These are phyloP conservation scores for Lepidurus couesii DNA, from an alignment of 1,140 invertebrate species.

Conservation along the genomic window DNA sequence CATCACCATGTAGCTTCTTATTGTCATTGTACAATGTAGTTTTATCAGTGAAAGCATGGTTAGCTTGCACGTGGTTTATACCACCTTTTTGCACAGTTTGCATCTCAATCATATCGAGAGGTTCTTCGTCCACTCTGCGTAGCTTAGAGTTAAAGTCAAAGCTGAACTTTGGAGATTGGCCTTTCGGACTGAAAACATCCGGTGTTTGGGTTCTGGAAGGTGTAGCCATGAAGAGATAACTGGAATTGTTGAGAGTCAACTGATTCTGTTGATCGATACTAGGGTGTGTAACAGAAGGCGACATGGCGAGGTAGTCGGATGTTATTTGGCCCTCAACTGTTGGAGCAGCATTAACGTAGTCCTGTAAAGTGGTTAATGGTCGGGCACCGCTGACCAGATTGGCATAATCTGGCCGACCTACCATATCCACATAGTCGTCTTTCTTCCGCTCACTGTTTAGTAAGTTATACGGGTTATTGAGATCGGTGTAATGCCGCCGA, in stretches of 20 bases:
- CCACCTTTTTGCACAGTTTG: background rate
- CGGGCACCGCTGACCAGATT: conserved; percentile 41
- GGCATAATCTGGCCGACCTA: conserved; percentile 63
- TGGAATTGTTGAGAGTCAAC: background rate
- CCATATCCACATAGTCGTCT: conserved; percentile 69
- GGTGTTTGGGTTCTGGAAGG: background rate
- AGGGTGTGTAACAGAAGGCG: background rate
- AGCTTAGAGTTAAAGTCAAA: conserved; percentile 11
- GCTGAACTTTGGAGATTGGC: conserved; percentile 19
- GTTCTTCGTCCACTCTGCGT: conserved; percentile 22
- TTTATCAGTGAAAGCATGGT: too few species aligned
- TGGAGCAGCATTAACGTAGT: background rate
- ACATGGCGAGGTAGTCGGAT: background rate
- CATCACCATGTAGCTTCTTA: too few species aligned
- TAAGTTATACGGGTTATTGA: conserved; percentile 72
- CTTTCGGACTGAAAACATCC: conserved; percentile 6
- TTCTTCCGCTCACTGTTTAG: conserved; percentile 54
- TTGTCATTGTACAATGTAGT: too few species aligned
- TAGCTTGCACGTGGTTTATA: too few species aligned
- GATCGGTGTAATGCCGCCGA: conserved; percentile 73
- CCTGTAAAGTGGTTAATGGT: background rate
- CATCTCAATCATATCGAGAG: conserved; percentile 15
- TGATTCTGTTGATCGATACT: background rate
- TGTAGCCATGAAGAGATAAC: conserved; percentile 32
- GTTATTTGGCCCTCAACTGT: background rate